These are phyloP conservation scores for Rhagoletis pomonella DNA, from an alignment of 1,140 invertebrate species.

Conservation along the genomic window DNA sequence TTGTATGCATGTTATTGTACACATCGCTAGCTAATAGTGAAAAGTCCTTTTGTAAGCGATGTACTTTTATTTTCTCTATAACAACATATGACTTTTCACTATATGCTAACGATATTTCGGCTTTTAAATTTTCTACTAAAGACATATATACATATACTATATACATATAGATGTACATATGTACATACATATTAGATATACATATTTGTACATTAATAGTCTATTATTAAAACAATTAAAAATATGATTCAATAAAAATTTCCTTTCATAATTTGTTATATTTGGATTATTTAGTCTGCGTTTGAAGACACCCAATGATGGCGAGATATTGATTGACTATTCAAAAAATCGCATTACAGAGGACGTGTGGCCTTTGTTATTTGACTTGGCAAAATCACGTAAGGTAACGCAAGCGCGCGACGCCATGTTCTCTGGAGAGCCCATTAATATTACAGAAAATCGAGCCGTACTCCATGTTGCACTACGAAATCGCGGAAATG, in stretches of 20 bases:
- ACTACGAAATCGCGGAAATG: slow-evolving; percentile 89
- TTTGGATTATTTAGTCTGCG: slow-evolving; percentile 77
- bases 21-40: too few species aligned
- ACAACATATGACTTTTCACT: not conserved
- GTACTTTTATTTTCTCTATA: not conserved
- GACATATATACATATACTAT: too few species aligned
- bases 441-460: slow-evolving; percentile 99
- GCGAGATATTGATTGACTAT: slow-evolving; percentile 92
- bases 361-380: slow-evolving; percentile 83
- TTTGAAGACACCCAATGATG: slow-evolving; percentile 86
- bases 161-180: too few species aligned
- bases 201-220: too few species aligned
- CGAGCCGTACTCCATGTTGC: slow-evolving; percentile 97
- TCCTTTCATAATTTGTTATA: not conserved
- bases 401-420: slow-evolving; percentile 90
- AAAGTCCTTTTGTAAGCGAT: too few species aligned
- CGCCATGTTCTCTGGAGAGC: slow-evolving; percentile 95
- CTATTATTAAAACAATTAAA: too few species aligned
- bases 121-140: too few species aligned
- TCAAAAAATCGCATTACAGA: slow-evolving; percentile 96
- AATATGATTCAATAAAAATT: too few species aligned
- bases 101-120: too few species aligned
- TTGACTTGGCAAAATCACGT: slow-evolving; percentile 88
- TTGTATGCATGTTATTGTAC: too few species aligned
- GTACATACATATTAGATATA: too few species aligned